Percentiles rank a stretch among this genome's conserved stretches.
Conservation (phyloP, 2,113 vertebrate species). For the Scolopax mira region DNA sequence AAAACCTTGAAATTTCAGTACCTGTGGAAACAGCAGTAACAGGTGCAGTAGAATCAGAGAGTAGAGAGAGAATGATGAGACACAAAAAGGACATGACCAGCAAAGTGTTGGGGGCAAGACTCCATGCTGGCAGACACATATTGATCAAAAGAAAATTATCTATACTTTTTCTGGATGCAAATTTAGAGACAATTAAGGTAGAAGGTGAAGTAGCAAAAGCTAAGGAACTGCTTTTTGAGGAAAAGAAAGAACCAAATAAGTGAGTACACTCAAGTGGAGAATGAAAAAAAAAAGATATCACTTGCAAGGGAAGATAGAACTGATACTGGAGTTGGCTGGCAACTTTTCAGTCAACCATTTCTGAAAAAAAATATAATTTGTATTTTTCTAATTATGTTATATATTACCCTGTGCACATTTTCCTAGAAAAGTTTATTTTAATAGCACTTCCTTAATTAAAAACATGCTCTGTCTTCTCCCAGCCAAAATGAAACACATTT, state of each 20-base stretch:
- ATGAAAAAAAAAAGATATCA: background rate
- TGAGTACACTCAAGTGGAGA: background rate
- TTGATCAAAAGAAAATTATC: background rate
- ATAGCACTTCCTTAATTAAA: conserved; percentile 56
- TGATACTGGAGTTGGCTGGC: background rate
- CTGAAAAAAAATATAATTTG: background rate
- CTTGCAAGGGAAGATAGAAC: background rate
- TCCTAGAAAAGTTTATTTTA: conserved; percentile 51
- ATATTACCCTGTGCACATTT: background rate
- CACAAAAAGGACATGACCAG: background rate
- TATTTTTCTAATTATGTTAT: conserved; percentile 23
- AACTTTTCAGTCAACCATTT: background rate
- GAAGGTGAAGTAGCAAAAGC: background rate
- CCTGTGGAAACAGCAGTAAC: background rate
- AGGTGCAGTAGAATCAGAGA: background rate
- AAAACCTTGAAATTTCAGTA: background rate
- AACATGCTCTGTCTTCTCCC: conserved; percentile 53
- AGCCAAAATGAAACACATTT: conserved; percentile 38
- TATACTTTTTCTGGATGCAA: background rate
- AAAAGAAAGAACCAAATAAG: background rate
- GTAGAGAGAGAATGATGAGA: background rate
- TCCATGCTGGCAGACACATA: background rate
- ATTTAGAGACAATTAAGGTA: background rate
- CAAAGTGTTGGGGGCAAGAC: background rate
- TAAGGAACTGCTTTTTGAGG: background rate